Base-by-base conservation (phyloP, 2,113 vertebrate species). In the Cyprinodon tularosa region DNA sequence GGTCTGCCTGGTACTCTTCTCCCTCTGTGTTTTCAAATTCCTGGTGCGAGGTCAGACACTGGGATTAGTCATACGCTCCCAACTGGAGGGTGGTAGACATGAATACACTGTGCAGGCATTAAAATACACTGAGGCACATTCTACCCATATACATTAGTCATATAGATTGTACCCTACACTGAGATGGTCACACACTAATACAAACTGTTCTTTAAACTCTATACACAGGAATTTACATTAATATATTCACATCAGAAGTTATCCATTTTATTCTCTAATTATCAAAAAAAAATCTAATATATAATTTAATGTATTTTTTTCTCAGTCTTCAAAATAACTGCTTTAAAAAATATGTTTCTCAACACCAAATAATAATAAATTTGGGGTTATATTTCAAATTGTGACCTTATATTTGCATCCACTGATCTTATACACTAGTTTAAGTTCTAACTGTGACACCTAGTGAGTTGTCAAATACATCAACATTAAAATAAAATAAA, bases 11-110 rank as follows among this genome's bases (percentile, higher is more conserved):
- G 87, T 94, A 96, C 87, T 96, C 97, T 0, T 97, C 97, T 66
- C 96, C 96, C 68, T 98, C 97, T 0, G 95, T 90, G 90, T 99
- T 98, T 89, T 98, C 96, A 90, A 99, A 96, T 94, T 99, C 98
- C 97, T 99, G 84, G 73, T 79, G 79, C 53, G 89, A 72, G 87
- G 66, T 84, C 68, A 90, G 70, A 90, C 36, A 39, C 47, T 74
- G 72, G 17, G 79, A 86, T 93, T 89, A 90, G 84, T 90, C 87
- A 89, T 78, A 72, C 78, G 42, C 67, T 78, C 39, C 3, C 76
- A 76, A 71, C 68, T 62, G 62, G 36, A 70, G 29, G 50, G 82
- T 69, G 76, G 84, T 81, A 88, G 63, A 93, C 91, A 91, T 87
- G 77, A 78, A 50, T 80, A 68, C 38, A 84, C 87, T 93, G 89